A percentile compares a stretch with the other conserved stretches of the same genome.
These are phyloP conservation scores for Camponotus fellah DNA, from an alignment of 2,888 invertebrate species.

Conservation along the genomic window DNA sequence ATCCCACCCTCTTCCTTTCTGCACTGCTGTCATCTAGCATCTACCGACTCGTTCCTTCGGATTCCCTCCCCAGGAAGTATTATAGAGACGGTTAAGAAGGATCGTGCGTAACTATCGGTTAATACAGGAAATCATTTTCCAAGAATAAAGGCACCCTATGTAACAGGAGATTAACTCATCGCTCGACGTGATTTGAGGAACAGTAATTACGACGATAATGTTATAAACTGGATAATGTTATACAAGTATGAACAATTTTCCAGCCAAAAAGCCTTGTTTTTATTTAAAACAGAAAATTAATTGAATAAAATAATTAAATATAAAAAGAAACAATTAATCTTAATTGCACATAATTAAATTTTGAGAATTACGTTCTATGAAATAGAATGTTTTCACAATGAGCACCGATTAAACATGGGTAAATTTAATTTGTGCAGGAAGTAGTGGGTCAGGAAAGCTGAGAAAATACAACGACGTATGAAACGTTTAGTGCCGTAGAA, in stretches of 20 bases:
- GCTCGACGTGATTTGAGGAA: conserved; percentile 3
- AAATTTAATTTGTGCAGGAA: conserved; percentile 68
- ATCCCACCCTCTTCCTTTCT: conserved; percentile 51
- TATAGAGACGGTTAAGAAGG: conserved; percentile 76
- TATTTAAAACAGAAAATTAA: neutral
- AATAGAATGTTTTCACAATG: conserved; percentile 18
- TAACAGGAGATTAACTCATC: conserved; percentile 24
- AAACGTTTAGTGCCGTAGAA: conserved; percentile 39
- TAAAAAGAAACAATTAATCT: conserved; percentile 10
- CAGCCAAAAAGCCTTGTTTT: neutral
- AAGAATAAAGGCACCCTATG: conserved; percentile 23
- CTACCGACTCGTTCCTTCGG: conserved; percentile 70
- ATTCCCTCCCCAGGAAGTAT: conserved; percentile 76
- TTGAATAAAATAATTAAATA: neutral
- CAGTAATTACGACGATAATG: conserved; percentile 31
- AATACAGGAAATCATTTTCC: conserved; percentile 74
- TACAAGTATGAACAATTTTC: neutral
- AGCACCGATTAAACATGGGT: conserved; percentile 39
- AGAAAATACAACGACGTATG: conserved; percentile 68
- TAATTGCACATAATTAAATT: conserved; percentile 24
- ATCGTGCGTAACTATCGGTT: conserved; percentile 68
- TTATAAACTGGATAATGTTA: neutral
- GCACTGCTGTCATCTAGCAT: conserved; percentile 72
- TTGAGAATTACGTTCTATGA: conserved; percentile 17
- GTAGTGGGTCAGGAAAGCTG: conserved; percentile 62